These are phyloP conservation scores for Drosophila nigromelanica DNA, from an alignment of 1,140 invertebrate species.

Conservation along the genomic window DNA sequence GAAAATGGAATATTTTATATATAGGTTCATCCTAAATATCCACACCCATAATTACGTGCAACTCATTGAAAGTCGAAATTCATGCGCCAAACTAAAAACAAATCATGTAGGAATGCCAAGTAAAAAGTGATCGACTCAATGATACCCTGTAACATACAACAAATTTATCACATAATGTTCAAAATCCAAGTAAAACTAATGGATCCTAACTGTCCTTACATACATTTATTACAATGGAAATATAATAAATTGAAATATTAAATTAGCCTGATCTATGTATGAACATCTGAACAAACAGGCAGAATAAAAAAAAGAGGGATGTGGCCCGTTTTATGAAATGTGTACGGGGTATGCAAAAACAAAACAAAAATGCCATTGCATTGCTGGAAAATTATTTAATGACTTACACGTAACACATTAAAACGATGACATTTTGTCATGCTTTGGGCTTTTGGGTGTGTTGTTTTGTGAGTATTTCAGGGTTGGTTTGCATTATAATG, in stretches of 20 bases:
- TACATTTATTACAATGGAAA: too few relatives aligned
- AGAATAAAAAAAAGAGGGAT: too few relatives aligned
- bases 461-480: constrained; percentile 4
- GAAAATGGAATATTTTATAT: background rate
- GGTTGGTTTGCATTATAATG: constrained; percentile 44
- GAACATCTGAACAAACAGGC: too few relatives aligned
- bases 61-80: constrained; percentile 5
- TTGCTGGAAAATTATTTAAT: constrained; percentile 38
- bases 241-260: too few relatives aligned
- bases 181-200: too few relatives aligned
- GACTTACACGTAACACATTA: constrained; percentile 28
- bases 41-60: constrained; percentile 8
- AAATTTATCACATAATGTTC: background rate
- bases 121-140: background rate
- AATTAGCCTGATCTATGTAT: too few relatives aligned
- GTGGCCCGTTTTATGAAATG: too few relatives aligned
- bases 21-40: background rate
- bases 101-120: background rate
- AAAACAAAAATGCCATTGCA: constrained; percentile 12
- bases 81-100: background rate
- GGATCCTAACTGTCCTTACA: too few relatives aligned
- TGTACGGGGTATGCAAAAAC: background rate
- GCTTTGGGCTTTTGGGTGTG: constrained; percentile 22
- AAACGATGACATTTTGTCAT: constrained; percentile 31
- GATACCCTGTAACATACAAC: background rate